phyloP scores from a whole-genome alignment of 2,113 vertebrate species.

The Macquaria ambigua region DNA sequence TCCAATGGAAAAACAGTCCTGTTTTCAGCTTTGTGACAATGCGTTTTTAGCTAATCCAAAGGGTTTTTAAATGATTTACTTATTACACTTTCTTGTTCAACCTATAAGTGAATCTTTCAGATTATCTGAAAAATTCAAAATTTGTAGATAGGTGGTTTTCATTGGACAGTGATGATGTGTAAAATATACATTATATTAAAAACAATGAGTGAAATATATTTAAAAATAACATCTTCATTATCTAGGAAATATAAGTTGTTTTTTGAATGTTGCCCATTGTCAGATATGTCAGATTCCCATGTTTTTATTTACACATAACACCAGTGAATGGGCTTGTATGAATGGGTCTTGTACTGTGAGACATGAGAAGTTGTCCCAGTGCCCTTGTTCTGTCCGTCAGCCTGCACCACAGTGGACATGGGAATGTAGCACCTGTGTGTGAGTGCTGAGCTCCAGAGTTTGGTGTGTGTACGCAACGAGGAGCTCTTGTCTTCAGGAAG shows the following conservation, averaged over 20 bases:
- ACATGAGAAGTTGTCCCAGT: slow-evolving; percentile 45
- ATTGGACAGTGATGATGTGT: neutral
- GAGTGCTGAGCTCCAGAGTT: slow-evolving; percentile 58
- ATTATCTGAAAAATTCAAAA: neutral
- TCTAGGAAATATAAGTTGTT: neutral
- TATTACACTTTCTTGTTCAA: neutral
- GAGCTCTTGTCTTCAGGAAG: slow-evolving; percentile 53
- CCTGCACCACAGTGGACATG: slow-evolving; percentile 41
- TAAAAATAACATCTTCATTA: neutral
- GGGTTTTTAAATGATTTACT: neutral
- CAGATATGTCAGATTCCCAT: neutral
- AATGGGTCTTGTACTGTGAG: slow-evolving; percentile 40
- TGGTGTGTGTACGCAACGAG: slow-evolving; percentile 47
- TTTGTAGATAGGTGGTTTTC: neutral
- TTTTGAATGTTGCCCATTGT: neutral
- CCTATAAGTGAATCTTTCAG: neutral
- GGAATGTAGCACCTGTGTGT: slow-evolving; percentile 75
- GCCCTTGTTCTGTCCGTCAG: slow-evolving; percentile 63
- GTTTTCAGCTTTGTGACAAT: neutral
- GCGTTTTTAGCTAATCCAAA: neutral
- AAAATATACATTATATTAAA: neutral
- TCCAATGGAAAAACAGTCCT: neutral
- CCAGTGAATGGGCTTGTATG: slow-evolving; percentile 19
- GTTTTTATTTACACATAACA: slow-evolving; percentile 16
- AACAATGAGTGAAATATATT: neutral